Base-by-base conservation (phyloP, 37 sponge, comb jelly and placozoan species). In the Mnemiopsis leidyi region DNA sequence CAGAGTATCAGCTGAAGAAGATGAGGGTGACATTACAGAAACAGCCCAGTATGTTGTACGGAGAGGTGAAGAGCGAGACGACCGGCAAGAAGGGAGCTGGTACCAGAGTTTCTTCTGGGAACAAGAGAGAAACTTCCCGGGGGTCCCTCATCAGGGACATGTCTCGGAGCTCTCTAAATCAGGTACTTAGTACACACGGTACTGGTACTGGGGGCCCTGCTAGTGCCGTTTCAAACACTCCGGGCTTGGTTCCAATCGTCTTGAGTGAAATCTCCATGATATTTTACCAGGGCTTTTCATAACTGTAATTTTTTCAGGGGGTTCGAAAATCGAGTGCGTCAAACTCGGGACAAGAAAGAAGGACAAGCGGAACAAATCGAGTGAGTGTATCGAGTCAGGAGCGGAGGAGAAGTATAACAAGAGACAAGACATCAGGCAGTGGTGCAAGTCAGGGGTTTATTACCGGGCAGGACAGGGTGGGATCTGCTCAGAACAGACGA, bases 1-100 rank as follows among this genome's bases (percentile, higher is more conserved):
- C 90, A 3, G 90, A 85, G 48, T 85, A 32, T 28, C 36, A 85
- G 90, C 26, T 85, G 61, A 85, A 85, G 90, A 85, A 85, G 90
- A 40, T 85, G 61, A 38, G 90, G 48, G 61, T 23, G n/a, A 85
- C 61, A 40, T 28, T 40, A 23, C 36, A 23, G 29, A 32, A 35
- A 16, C 39, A 37, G 48, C 32, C 90, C 2, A 25, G 3, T 29
- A 35, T 85, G 90, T 33, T 85, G 61, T 85, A 85, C 61, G 90
- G 90, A 1, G 90, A 85, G 48, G 90, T 48, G 5, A 48, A 48
- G 61, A 13, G 13, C 61, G 13, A 13, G 5, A 48, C 61, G 61
- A 13, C 5, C 61, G 13, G 9, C 13, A 48, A 48, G 61, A 48
- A 48, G 61, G 61, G 13, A 13, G 61, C 61, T 18, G 13, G 13